A percentile compares a stretch with the other conserved stretches of the same genome.
These are phyloP conservation scores for Conomelus anceps DNA, from an alignment of 2,888 invertebrate species.

Conservation along the genomic window DNA sequence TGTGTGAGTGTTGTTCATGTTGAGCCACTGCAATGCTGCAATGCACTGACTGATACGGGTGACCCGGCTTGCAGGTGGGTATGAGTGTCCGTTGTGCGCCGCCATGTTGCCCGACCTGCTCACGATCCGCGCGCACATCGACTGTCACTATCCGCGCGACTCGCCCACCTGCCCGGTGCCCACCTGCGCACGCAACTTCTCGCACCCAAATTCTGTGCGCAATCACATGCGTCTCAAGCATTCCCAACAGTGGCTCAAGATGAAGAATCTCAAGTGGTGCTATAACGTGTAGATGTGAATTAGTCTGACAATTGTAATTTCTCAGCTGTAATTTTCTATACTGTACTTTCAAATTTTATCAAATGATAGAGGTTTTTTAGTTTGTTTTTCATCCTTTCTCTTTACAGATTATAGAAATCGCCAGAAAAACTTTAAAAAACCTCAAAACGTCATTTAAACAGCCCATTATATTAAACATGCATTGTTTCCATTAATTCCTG, in stretches of 20 bases:
- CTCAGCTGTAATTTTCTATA: no score
- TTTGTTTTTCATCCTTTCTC: no score
- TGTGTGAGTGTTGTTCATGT: neutral
- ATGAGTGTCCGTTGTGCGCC: conserved; percentile 67
- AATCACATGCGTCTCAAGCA: conserved; percentile 84
- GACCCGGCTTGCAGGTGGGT: conserved; percentile 45
- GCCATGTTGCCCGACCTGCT: conserved; percentile 58
- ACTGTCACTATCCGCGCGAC: conserved; percentile 77
- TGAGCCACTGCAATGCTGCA: neutral
- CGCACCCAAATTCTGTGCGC: conserved; percentile 78
- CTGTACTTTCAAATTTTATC: no score
- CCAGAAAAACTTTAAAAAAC: no score
- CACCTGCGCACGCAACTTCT: conserved; percentile 65
- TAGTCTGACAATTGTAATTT: no score
- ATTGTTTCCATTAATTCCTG: no score
- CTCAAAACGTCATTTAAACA: no score
- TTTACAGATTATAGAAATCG: no score
- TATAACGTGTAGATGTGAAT: conserved; percentile 44
- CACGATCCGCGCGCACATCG: conserved; percentile 65
- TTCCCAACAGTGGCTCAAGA: conserved; percentile 71
- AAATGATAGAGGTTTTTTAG: no score
- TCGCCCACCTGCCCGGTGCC: conserved; percentile 73
- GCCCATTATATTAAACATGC: no score
- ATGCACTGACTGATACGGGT: conserved; percentile 30
- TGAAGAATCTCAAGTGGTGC: conserved; percentile 73